Evolutionary conservation across 2,797 vertebrate genomes (phyloP).

Genomic region (Pterois miles): DNA sequence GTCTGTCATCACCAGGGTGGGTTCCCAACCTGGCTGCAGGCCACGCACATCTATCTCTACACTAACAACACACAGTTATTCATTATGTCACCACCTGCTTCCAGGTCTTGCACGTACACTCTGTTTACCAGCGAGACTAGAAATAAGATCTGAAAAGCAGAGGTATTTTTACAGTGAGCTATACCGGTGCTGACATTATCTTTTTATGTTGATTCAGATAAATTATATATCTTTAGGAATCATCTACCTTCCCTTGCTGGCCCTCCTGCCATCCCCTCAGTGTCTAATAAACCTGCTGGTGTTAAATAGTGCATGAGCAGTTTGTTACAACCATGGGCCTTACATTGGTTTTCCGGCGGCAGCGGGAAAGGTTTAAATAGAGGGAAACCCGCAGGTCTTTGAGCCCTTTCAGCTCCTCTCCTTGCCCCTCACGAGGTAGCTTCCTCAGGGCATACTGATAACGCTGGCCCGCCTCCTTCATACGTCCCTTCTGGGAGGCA

Average conservation of each 20-base stretch:
- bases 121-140: slow-evolving; percentile 40
- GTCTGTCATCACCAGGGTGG: slow-evolving; percentile 69
- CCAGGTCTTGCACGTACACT: slow-evolving; percentile 48
- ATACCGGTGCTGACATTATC: slow-evolving; percentile 10
- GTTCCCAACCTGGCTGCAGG: slow-evolving; percentile 62
- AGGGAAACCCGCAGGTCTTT: slow-evolving; percentile 94
- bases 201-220: slow-evolving; percentile 50
- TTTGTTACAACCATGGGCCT: slow-evolving; percentile 67
- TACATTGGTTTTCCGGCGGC: slow-evolving; percentile 98
- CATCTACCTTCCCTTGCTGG: slow-evolving; percentile 17
- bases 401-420: slow-evolving; percentile 94
- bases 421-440: slow-evolving; percentile 94
- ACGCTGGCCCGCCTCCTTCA: slow-evolving; percentile 98
- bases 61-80: slow-evolving; percentile 53
- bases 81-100: slow-evolving; percentile 66
- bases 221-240: slow-evolving; percentile 59
- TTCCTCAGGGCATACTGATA: slow-evolving; percentile 97
- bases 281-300: slow-evolving; percentile 46
- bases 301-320: slow-evolving; percentile 63
- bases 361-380: slow-evolving; percentile 95
- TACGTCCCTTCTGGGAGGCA: slow-evolving; percentile 92
- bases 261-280: slow-evolving; percentile 30
- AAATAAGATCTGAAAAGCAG: slow-evolving; percentile 49
- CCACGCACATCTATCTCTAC: slow-evolving; percentile 61
- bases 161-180: slow-evolving; percentile 41